These are phyloP conservation scores for Aphis gossypii DNA, from an alignment of 1,140 invertebrate genomes.

Conservation along the genomic window DNA sequence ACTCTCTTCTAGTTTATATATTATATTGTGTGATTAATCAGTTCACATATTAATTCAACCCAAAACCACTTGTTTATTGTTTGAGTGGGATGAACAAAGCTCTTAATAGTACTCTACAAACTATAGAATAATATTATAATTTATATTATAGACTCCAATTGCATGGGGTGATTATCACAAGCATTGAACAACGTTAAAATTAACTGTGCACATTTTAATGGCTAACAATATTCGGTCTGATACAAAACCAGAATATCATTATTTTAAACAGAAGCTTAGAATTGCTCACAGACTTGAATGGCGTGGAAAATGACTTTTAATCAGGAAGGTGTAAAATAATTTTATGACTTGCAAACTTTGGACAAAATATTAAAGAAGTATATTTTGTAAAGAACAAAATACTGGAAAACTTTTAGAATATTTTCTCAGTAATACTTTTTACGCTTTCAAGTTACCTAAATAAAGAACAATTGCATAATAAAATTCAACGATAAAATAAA, in stretches of 20 bases:
- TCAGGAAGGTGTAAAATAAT: not conserved
- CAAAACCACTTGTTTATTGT: constrained; percentile 5
- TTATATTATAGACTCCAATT: constrained; percentile 9
- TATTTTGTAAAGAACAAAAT: not conserved
- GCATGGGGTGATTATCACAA: not conserved
- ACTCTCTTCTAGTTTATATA: not conserved
- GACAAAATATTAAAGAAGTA: not conserved
- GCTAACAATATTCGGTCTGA: not conserved
- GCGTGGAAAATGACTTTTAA: not conserved
- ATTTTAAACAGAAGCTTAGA: not conserved
- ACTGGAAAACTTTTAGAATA: constrained; percentile 16
- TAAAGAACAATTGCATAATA: not conserved
- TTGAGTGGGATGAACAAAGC: not conserved
- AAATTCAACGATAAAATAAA: constrained; percentile 15
- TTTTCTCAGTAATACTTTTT: not conserved
- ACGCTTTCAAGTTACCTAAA: not conserved
- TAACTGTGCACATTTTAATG: not conserved
- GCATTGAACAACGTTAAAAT: not conserved
- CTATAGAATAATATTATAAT: constrained; percentile 32
- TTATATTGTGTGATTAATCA: constrained; percentile 3
- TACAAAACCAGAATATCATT: not conserved
- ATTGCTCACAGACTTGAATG: not conserved
- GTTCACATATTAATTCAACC: not conserved
- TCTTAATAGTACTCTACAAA: constrained; percentile 23
- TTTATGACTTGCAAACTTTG: not conserved